Conservation (phyloP, 2,113 vertebrate species). For the Chinchilla lanigera region DNA sequence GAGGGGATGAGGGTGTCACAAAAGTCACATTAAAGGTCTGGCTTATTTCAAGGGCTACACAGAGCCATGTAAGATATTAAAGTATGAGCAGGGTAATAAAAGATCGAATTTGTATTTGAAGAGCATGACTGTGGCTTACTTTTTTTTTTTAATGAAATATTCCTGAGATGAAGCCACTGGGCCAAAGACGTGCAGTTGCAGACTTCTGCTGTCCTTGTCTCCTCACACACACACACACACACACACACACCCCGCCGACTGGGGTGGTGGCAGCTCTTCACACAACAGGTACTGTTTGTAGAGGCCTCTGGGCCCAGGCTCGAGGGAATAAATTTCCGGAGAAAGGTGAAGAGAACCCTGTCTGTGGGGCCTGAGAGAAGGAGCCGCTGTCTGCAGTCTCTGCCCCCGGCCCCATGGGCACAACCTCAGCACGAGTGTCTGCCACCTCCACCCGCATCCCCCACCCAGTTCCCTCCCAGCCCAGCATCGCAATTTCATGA, state of each 20-base stretch:
- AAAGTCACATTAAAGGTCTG: not conserved
- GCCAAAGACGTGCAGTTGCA: not conserved
- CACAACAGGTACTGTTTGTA: rapidly evolving
- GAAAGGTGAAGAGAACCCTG: not conserved
- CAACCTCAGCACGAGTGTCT: rapidly evolving
- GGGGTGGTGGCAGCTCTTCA: rapidly evolving
- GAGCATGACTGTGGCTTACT: not conserved
- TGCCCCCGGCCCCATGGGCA: not conserved
- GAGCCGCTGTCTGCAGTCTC: not conserved
- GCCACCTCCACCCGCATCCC: rapidly evolving
- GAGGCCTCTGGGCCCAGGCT: not conserved
- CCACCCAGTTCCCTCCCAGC: rapidly evolving
- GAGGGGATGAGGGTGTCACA: rapidly evolving
- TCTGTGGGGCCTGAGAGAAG: not conserved
- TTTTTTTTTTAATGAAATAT: not conserved
- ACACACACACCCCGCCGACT: no score
- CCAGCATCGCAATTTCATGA: rapidly evolving
- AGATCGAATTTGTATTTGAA: not conserved
- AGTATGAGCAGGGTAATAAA: not conserved
- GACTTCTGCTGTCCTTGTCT: not conserved
- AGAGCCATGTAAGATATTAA: not conserved
- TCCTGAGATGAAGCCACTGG: not conserved
- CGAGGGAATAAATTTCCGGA: not conserved
- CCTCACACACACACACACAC: no score
- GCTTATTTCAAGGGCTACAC: not conserved